Base-by-base conservation (phyloP, 2,113 vertebrate species). In the Oreotrochilus melanogaster region DNA sequence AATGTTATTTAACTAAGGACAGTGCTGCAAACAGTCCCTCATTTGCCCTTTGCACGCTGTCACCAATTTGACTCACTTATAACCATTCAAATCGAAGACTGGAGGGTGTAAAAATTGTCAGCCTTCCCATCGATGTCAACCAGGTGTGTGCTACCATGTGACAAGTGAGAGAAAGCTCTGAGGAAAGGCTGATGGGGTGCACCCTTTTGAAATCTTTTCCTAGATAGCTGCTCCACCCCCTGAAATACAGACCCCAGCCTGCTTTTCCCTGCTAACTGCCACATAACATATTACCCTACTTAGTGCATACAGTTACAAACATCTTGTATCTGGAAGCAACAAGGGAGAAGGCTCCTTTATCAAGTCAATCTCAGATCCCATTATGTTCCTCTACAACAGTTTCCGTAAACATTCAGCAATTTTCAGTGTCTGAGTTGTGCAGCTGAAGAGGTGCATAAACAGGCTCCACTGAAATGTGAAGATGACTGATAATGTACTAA, bases 401-500 rank as follows among this genome's bases (percentile, higher is more conserved):
- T 89, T 94, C 94, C 70, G 78, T 86, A 95, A 96, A 96, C 96
- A 95, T 93, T 83, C 91, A 65, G 92, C 95, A 95, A 97, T 97
- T 95, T 96, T 95, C 95, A 76, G 89, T 93, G 91, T 87, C 89
- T 93, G 87, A 92, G 86, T 51, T 9, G 80, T 35, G 61, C 90
- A 60, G 91, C 92, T 95, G 94, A 97, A 95, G 96, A 95, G 95
- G 96, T 92, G 96, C 98, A 98, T 98, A 98, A 98, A 97, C 97
- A 97, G 98, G 97, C 98, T 97, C 97, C 97, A 98, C 95, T 98
- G 97, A 97, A 97, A 98, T 97, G 98, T 98, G 98, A 98, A 98
- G 98, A 98, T 98, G 98, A 99, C 97, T 96, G 98, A 99, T 98
- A 98, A 96, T 93, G 96, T 96, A 96, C 97, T 97, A 97, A 97